A percentile compares a stretch with the other conserved stretches of the same genome.
Conservation (phyloP, 2,888 invertebrate genomes). For the Chaitophorus viminalis region DNA sequence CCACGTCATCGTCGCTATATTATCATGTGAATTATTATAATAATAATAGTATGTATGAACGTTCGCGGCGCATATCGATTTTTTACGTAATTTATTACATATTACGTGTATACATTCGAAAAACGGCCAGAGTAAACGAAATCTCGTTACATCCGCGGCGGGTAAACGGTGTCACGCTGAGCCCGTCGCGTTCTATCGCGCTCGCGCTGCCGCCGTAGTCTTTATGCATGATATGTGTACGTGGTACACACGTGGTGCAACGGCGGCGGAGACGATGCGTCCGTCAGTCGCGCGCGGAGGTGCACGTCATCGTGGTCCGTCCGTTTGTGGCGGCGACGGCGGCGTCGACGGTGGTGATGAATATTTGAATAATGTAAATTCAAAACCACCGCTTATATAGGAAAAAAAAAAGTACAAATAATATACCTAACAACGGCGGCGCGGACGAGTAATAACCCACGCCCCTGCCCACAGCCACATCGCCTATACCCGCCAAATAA, state of each 20-base stretch:
- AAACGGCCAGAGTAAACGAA: constrained; percentile 25
- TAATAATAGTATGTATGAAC: background rate
- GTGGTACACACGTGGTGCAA: background rate
- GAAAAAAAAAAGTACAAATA: constrained; percentile 17
- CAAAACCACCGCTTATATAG: constrained; percentile 19
- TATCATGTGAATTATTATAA: background rate
- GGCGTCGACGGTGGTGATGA: constrained; percentile 28
- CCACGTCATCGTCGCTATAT: background rate
- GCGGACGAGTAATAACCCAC: constrained; percentile 28
- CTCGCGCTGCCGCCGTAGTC: background rate
- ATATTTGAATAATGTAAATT: constrained; percentile 60
- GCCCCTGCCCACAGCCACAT: background rate
- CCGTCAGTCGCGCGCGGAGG: constrained; percentile 22
- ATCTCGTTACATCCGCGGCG: constrained; percentile 47
- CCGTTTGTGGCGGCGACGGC: background rate
- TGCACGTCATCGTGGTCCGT: constrained; percentile 47
- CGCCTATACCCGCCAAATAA: constrained; percentile 21
- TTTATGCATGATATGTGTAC: too few relatives aligned
- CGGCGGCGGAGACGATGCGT: constrained; percentile 29
- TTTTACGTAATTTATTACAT: constrained; percentile 57
- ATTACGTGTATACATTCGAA: too few relatives aligned
- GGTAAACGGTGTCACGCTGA: constrained; percentile 49
- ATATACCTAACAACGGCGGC: background rate
- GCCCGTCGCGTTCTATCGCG: background rate
- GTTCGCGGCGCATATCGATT: constrained; percentile 25